phyloP scores from a whole-genome alignment of 2,888 invertebrate genomes.

The Sphaeridia pumilis region DNA sequence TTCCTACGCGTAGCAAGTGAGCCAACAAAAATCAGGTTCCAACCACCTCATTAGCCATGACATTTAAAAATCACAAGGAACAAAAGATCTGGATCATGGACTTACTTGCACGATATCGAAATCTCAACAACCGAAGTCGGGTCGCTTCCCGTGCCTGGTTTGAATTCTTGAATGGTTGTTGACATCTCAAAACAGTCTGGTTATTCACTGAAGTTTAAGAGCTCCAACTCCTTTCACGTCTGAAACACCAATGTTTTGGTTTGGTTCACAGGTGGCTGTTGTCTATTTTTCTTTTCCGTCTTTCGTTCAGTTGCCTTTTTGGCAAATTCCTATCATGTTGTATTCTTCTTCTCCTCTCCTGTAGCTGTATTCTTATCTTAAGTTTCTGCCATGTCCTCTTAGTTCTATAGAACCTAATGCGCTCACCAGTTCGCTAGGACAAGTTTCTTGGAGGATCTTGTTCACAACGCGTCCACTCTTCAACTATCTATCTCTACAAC shows the following conservation, averaged over 20 bases:
- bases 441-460: neutral
- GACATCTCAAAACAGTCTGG: neutral
- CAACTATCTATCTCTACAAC: no score
- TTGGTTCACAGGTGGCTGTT: no score
- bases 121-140: slow-evolving; percentile 35
- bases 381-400: no score
- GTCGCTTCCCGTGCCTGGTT: slow-evolving; percentile 30
- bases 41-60: no score
- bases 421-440: neutral
- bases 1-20: slow-evolving; percentile 40
- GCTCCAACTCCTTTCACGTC: no score
- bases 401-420: neutral
- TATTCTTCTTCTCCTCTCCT: no score
- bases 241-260: no score
- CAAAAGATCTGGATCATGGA: slow-evolving; percentile 31
- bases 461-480: neutral
- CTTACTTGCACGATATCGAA: slow-evolving; percentile 35
- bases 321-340: no score
- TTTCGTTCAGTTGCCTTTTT: no score
- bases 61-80: no score
- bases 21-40: neutral
- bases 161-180: slow-evolving; percentile 26
- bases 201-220: neutral
- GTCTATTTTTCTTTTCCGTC: no score
- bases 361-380: no score